Percentiles rank a stretch among this genome's conserved stretches.
These are phyloP conservation scores for Drosophila chauvacae DNA, from an alignment of 1,140 invertebrate species.

Conservation along the genomic window DNA sequence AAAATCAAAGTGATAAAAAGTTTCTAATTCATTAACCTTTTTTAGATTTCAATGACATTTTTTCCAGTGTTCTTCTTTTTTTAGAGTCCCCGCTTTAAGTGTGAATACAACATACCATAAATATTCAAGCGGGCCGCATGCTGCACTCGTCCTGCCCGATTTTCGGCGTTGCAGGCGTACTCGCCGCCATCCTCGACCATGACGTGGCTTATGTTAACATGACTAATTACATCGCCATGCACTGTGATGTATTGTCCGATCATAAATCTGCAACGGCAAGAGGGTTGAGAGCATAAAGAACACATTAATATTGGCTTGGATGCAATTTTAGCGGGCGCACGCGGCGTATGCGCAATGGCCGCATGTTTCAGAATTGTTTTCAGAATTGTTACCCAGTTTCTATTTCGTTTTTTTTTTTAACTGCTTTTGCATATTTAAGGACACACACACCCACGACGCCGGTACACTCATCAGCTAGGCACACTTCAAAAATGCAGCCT, in stretches of 20 bases:
- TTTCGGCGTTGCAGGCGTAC: conserved; percentile 92
- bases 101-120: conserved; percentile 88
- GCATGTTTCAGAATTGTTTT: conserved; percentile 25
- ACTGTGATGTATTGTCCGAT: conserved; percentile 93
- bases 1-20: neutral
- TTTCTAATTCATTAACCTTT: neutral
- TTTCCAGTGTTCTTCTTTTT: conserved; percentile 14
- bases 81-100: conserved; percentile 20
- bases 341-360: conserved; percentile 64
- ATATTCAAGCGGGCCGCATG: conserved; percentile 93
- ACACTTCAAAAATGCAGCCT: conserved; percentile 75
- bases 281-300: conserved; percentile 42
- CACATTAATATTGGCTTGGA: conserved; percentile 63
- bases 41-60: neutral
- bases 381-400: conserved; percentile 41
- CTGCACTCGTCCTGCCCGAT: conserved; percentile 90
- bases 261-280: conserved; percentile 87
- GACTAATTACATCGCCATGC: conserved; percentile 93
- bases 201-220: conserved; percentile 94
- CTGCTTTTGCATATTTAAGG: conserved; percentile 61
- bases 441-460: conserved; percentile 14
- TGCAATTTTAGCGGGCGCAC: conserved; percentile 43
- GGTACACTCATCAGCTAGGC: conserved; percentile 55
- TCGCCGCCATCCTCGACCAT: conserved; percentile 94
- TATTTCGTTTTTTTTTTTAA: conserved; percentile 18